phyloP scores from a whole-genome alignment of 2,888 invertebrate species.

The Lysandra bellargus region DNA sequence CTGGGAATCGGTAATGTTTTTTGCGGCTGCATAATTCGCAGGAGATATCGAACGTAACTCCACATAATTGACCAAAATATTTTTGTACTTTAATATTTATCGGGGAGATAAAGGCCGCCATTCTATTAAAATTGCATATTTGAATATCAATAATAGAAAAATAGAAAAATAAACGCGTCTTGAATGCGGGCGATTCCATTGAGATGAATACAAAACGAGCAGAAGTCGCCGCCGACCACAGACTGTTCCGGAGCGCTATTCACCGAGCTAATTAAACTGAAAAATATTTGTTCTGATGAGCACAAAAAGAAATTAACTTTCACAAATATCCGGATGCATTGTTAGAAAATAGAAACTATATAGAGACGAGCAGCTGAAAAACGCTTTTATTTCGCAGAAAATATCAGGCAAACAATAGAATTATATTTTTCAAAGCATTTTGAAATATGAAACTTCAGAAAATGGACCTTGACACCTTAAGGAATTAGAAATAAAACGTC shows the following conservation, averaged over 20 bases:
- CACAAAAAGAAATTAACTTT: conserved; percentile 15
- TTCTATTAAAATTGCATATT: neutral
- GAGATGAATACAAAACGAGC: conserved; percentile 6
- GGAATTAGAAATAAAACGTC: neutral
- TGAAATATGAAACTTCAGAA: neutral
- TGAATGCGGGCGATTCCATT: neutral
- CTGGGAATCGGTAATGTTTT: neutral
- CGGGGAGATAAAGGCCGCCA: neutral
- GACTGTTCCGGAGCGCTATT: neutral
- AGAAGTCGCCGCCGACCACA: neutral
- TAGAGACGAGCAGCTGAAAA: neutral
- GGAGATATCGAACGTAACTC: neutral
- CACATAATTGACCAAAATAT: neutral
- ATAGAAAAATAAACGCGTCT: conserved; percentile 13
- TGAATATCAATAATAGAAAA: neutral
- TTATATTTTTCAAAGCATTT: neutral
- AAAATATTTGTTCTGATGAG: conserved; percentile 14
- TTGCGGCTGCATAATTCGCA: neutral
- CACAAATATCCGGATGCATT: conserved; percentile 1
- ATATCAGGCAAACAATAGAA: neutral
- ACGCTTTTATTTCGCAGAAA: neutral
- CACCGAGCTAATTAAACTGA: conserved; percentile 12
- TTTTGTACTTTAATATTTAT: neutral
- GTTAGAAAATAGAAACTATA: conserved; percentile 3
- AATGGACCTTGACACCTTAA: neutral